phyloP scores from a whole-genome alignment of 2,888 invertebrate species.

The Sepioteuthis lessoniana region DNA sequence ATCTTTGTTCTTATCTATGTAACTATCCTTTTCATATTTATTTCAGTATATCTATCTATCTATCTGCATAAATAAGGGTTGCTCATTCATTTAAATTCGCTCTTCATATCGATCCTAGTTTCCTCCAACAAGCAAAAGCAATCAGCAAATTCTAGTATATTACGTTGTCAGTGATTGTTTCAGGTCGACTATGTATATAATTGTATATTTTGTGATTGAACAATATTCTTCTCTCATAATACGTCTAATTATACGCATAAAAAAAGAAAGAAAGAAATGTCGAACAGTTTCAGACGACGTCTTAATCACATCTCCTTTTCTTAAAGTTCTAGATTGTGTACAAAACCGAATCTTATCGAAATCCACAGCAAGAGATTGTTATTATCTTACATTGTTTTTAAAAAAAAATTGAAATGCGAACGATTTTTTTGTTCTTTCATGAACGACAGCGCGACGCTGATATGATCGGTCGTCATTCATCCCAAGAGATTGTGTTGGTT shows the following conservation, averaged over 20 bases:
- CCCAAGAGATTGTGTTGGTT: no score
- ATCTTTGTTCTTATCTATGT: background rate
- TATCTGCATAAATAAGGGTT: background rate
- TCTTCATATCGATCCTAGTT: background rate
- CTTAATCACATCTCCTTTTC: background rate
- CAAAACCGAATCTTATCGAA: background rate
- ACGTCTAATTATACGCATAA: background rate
- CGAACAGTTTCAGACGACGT: background rate
- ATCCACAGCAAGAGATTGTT: background rate
- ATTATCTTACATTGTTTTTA: background rate
- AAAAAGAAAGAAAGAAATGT: background rate
- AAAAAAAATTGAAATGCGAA: background rate
- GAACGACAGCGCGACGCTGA: background rate
- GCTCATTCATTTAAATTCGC: background rate
- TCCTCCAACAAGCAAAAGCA: background rate
- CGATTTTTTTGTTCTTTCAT: background rate
- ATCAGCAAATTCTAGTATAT: background rate
- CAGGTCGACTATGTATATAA: background rate
- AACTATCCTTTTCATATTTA: background rate
- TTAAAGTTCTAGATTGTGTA: background rate
- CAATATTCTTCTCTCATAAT: background rate
- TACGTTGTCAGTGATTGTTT: slow-evolving; percentile 4
- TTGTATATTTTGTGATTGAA: background rate
- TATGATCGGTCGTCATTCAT: background rate
- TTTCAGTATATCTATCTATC: no score